These are phyloP conservation scores for Crioceris asparagi DNA, from an alignment of 2,888 invertebrate genomes.

Conservation along the genomic window DNA sequence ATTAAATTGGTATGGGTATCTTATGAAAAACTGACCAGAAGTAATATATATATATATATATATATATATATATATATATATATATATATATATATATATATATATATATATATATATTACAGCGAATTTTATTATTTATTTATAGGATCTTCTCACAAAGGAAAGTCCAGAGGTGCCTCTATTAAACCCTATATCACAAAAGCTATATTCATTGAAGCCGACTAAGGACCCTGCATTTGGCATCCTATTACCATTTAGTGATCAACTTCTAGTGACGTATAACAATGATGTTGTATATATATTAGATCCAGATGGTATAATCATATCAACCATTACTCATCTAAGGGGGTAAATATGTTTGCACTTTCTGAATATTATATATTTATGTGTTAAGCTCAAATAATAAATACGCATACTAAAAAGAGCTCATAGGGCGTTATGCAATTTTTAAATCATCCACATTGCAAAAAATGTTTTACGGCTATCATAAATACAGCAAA, in stretches of 20 bases:
- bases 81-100: too few species aligned
- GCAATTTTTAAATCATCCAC: too few species aligned
- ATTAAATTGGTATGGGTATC: too few species aligned
- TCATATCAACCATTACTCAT: conserved; percentile 55
- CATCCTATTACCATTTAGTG: conserved; percentile 53
- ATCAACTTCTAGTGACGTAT: conserved; percentile 64
- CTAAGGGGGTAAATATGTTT: conserved; percentile 44
- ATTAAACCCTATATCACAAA: conserved; percentile 53
- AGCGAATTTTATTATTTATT: too few species aligned
- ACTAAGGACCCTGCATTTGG: conserved; percentile 53
- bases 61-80: too few species aligned
- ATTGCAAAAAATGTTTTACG: too few species aligned
- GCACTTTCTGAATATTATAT: neutral
- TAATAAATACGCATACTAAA: too few species aligned
- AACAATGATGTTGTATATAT: conserved; percentile 61
- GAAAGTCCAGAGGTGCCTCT: conserved; percentile 53
- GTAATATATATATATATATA: too few species aligned
- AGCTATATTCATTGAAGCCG: conserved; percentile 32
- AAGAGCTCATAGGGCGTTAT: too few species aligned
- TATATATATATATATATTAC: too few species aligned
- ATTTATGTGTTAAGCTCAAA: neutral
- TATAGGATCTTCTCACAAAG: conserved; percentile 32
- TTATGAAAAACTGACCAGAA: too few species aligned
- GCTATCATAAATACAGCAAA: too few species aligned
- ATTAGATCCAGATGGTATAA: conserved; percentile 59